Conservation (phyloP, 2,113 vertebrate genomes). For the Tonatia bakeri region DNA sequence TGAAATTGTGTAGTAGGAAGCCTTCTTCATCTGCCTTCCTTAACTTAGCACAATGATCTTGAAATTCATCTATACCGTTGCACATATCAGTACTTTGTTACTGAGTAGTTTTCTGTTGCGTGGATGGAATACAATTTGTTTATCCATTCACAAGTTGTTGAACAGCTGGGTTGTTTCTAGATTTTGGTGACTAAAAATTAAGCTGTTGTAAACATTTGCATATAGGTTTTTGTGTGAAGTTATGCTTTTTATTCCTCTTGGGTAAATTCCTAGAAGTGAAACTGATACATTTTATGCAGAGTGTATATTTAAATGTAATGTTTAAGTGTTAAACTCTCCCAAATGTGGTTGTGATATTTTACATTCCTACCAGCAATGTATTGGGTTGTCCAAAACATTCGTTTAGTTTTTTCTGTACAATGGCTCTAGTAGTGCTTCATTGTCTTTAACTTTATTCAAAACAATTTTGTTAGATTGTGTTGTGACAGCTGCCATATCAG, state of each 20-base stretch:
- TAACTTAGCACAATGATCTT: neutral
- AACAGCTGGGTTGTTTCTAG: neutral
- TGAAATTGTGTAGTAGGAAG: neutral
- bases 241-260: slow-evolving; percentile 4
- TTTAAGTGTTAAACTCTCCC: neutral
- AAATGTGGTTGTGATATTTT: neutral
- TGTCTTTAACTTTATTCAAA: too few species aligned
- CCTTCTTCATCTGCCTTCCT: neutral
- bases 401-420: too few species aligned
- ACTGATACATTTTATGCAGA: neutral
- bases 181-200: neutral
- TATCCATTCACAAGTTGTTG: neutral
- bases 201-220: neutral
- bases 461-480: too few species aligned
- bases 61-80: neutral
- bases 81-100: neutral
- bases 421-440: too few species aligned
- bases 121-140: neutral
- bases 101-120: neutral
- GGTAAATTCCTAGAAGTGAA: slow-evolving; percentile 1
- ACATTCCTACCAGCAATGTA: neutral
- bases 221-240: neutral
- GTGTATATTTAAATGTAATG: neutral
- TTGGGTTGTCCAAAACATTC: too few species aligned
- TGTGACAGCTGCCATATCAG: too few species aligned